Base-by-base conservation (phyloP, 2,797 vertebrate genomes). In the Phalloptychus januarius region DNA sequence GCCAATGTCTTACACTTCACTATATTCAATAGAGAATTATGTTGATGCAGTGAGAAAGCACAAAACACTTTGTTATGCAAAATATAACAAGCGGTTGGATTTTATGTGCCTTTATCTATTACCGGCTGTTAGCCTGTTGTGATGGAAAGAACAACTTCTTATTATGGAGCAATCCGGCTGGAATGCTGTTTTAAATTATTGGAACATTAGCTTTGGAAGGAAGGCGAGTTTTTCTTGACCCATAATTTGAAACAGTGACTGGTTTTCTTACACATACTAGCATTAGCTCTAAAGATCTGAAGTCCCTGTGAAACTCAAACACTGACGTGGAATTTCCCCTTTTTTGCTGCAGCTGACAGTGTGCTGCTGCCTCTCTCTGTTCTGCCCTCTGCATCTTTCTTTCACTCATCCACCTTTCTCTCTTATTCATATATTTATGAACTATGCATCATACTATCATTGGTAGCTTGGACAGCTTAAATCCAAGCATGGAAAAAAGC, bases 281-380 rank as follows among this genome's bases (percentile, higher is more conserved):
- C 82, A 75, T 88, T n/a, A 71, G 81, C 79, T 84, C 82, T 75
- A 77, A 88, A 91, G 86, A 86, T 86, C 73, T 86, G 80, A 73
- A 72, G 81, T 84, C 78, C 75, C 76, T 81, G 85, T 28, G 69
- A 93, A 91, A 89, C 84, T 91, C 76, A 88, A 82, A 88, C 86
- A 89, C 83, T 89, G 88, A 91, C 72, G 88, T 91, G 86, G 89
- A 94, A 93, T 91, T 94, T 94, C 89, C 93, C 87, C 81, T 91
- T 83, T 90, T 80, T 76, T 69, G 6, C 79, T 85, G 84, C 81
- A 88, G 79, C 86, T 74, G 71, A 91, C 76, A 70, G 48, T 25
- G 73, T 4, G 83, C 88, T 88, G 87, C 82, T 45, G 70, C 67
- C 75, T 80, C 76, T 82, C 75, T 82, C 83, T 23, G 80, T 23